A percentile compares a stretch with the other conserved stretches of the same genome.
Evolutionary conservation across 1,140 invertebrate genomes (phyloP).

Genomic region (Tyrophagus putrescentiae): DNA sequence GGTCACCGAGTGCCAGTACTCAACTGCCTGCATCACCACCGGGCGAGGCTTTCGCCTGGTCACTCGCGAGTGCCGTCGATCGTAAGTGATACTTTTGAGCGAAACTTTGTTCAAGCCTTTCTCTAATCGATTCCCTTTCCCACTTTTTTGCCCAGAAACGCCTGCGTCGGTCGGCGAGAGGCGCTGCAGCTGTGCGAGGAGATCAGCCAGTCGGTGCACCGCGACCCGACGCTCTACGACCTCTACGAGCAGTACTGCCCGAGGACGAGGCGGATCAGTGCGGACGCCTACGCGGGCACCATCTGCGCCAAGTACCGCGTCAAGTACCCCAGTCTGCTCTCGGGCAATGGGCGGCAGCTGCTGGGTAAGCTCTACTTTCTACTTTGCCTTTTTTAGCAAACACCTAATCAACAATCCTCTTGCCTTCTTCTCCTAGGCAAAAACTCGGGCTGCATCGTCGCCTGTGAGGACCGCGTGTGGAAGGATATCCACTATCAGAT

Average conservation of each 20-base stretch:
- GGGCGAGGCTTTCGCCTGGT: conserved; percentile 27
- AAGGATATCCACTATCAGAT: conserved; percentile 29
- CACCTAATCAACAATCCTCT: conserved; percentile 12
- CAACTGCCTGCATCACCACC: conserved; percentile 22
- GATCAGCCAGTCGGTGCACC: neutral
- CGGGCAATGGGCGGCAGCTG: conserved; percentile 26
- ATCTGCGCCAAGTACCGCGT: conserved; percentile 27
- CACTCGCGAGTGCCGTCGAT: conserved; percentile 25
- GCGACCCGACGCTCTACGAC: conserved; percentile 13
- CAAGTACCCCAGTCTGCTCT: conserved; percentile 27
- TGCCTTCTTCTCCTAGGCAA: conserved; percentile 22
- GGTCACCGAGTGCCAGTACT: conserved; percentile 24
- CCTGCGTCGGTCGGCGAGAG: conserved; percentile 23
- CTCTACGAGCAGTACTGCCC: conserved; percentile 18
- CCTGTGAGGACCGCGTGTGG: conserved; percentile 28
- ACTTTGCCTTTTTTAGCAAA: neutral
- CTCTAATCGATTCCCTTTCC: neutral
- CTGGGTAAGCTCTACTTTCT: neutral
- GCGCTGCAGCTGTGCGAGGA: conserved; percentile 25
- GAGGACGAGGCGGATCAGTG: neutral
- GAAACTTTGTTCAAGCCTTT: neutral
- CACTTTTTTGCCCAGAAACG: conserved; percentile 9
- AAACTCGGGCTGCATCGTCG: conserved; percentile 27
- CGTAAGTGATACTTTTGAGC: conserved; percentile 22
- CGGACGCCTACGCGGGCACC: conserved; percentile 26